phyloP scores from a whole-genome alignment of 1,140 invertebrate species.

The Pseudomyrmex cubaensis region DNA sequence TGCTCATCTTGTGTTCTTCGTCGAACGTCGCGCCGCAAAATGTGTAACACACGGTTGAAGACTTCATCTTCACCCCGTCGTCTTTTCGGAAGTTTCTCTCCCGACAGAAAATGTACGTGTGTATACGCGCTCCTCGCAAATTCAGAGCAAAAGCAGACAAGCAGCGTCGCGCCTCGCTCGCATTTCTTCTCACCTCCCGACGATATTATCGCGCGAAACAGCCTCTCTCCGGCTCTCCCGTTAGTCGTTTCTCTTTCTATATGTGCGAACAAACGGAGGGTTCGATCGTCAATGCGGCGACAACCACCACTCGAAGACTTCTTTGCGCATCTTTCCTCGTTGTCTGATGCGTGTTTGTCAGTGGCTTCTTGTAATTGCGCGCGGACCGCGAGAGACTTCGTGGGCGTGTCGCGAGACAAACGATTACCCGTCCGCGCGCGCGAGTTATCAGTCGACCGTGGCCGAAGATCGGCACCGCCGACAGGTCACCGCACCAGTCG shows the following conservation, averaged over 20 bases:
- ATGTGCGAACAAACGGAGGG: constrained; percentile 12
- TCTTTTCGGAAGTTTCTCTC: background rate
- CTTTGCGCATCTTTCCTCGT: background rate
- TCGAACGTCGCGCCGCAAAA: constrained; percentile 17
- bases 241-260: background rate
- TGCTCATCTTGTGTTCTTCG: background rate
- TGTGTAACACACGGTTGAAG: constrained; percentile 34
- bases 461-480: constrained; percentile 5
- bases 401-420: constrained; percentile 20
- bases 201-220: background rate
- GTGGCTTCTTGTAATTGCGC: constrained; percentile 8
- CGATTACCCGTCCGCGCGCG: background rate
- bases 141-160: background rate
- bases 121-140: background rate
- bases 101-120: background rate
- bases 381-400: background rate
- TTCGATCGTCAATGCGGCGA: constrained; percentile 32
- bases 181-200: constrained; percentile 13
- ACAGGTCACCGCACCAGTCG: background rate
- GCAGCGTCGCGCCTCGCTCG: constrained; percentile 9
- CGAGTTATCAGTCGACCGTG: constrained; percentile 37
- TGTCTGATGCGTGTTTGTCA: constrained; percentile 14
- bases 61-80: constrained; percentile 44
- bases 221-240: background rate
- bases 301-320: constrained; percentile 11